Percentiles rank a stretch among this genome's conserved stretches.
phyloP scores from a whole-genome alignment of 2,113 vertebrate species.

The Urocitellus parryii region DNA sequence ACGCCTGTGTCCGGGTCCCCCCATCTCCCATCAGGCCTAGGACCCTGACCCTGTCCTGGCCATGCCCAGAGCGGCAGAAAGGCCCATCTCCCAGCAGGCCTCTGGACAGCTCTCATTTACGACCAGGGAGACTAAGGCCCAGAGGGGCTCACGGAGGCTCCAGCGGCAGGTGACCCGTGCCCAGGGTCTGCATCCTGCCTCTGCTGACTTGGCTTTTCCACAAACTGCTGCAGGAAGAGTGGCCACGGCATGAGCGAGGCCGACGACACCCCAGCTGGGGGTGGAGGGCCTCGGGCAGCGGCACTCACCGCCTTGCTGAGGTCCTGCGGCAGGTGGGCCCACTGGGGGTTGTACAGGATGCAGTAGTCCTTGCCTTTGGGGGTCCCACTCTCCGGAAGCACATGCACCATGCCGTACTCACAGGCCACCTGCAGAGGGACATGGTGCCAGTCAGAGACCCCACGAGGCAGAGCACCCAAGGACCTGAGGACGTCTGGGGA shows the following conservation, averaged over 20 bases:
- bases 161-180: too few relatives aligned
- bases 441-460: background rate
- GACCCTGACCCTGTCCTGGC: too few relatives aligned
- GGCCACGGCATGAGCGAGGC: too few relatives aligned
- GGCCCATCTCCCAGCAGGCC: too few relatives aligned
- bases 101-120: background rate
- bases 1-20: too few relatives aligned
- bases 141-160: background rate
- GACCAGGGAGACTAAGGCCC: background rate
- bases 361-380: conserved; percentile 95
- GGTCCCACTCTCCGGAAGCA: conserved; percentile 89
- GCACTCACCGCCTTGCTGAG: conserved; percentile 95
- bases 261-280: too few relatives aligned
- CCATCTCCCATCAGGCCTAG: too few relatives aligned
- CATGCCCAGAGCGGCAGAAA: too few relatives aligned
- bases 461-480: too few relatives aligned
- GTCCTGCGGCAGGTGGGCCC: conserved; percentile 96
- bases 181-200: too few relatives aligned
- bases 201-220: background rate
- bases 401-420: conserved; percentile 96
- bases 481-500: background rate
- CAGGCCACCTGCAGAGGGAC: conserved; percentile 88
- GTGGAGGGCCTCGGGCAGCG: background rate
- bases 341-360: conserved; percentile 96
- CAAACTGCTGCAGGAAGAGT: too few relatives aligned